Percentiles rank a stretch among this genome's conserved stretches.
Conservation (phyloP, 2,797 vertebrate species). For the Eulemur mongoz region DNA sequence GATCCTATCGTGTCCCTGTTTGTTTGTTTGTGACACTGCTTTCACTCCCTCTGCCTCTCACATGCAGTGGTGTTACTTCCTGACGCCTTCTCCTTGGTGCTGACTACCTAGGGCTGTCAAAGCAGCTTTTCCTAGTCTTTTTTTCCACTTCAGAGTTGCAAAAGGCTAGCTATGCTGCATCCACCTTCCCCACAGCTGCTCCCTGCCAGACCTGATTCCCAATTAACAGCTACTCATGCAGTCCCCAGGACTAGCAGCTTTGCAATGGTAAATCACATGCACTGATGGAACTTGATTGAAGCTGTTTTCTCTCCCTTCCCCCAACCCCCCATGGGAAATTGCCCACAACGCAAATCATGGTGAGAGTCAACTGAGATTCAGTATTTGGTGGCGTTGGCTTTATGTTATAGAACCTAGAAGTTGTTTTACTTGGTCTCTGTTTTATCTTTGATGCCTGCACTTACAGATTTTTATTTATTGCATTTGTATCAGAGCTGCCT, state of each 20-base stretch:
- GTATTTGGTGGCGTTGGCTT: slow-evolving; percentile 66
- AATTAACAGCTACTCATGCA: slow-evolving; percentile 84
- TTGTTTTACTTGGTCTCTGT: slow-evolving; percentile 72
- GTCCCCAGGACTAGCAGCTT: slow-evolving; percentile 79
- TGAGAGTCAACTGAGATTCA: slow-evolving; percentile 79
- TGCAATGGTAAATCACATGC: slow-evolving; percentile 82
- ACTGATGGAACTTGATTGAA: slow-evolving; percentile 85
- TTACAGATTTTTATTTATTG: slow-evolving; percentile 72
- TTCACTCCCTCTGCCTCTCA: slow-evolving; percentile 69
- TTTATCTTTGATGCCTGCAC: slow-evolving; percentile 69
- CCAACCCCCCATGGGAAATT: slow-evolving; percentile 65
- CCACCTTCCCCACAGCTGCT: slow-evolving; percentile 78
- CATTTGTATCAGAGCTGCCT: slow-evolving; percentile 75
- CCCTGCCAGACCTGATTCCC: slow-evolving; percentile 82
- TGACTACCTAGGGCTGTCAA: slow-evolving; percentile 66
- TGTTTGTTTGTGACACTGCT: slow-evolving; percentile 73
- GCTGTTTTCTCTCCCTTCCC: slow-evolving; percentile 69
- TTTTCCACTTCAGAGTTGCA: slow-evolving; percentile 64
- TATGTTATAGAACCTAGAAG: slow-evolving; percentile 68
- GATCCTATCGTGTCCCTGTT: slow-evolving; percentile 59
- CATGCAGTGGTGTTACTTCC: slow-evolving; percentile 60
- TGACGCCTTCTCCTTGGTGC: slow-evolving; percentile 36
- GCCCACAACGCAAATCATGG: slow-evolving; percentile 69
- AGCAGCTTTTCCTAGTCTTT: slow-evolving; percentile 59
- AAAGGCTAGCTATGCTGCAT: slow-evolving; percentile 36